Percentiles rank a stretch among this genome's conserved stretches.
Evolutionary conservation across 2,113 vertebrate genomes (phyloP).

Genomic region (Naja naja): DNA sequence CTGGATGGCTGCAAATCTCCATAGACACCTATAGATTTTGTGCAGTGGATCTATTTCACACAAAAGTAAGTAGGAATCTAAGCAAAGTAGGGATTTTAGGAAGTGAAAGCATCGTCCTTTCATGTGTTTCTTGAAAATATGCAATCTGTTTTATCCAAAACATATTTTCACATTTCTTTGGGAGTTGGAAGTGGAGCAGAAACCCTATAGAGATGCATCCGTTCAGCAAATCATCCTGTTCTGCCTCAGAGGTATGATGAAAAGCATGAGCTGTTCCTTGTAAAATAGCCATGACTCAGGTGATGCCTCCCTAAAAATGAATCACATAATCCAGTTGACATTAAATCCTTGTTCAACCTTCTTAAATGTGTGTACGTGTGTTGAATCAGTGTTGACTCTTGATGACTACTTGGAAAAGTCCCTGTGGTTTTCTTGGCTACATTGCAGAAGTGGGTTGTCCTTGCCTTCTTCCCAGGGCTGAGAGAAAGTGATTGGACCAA

Average conservation of each 20-base stretch:
- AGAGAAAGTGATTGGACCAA: neutral
- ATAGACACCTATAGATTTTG: neutral
- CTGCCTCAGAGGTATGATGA: neutral
- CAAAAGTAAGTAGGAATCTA: neutral
- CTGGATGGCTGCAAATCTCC: no score
- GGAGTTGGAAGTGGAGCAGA: neutral
- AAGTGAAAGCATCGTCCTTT: neutral
- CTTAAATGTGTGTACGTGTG: neutral
- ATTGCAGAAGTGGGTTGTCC: neutral
- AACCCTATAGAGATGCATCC: neutral
- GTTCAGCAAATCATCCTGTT: neutral
- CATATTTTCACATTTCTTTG: neutral
- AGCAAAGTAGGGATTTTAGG: neutral
- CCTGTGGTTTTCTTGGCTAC: neutral
- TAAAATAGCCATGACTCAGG: neutral
- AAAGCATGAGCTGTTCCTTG: neutral
- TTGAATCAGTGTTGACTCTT: neutral
- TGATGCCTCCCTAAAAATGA: neutral
- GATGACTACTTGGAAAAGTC: neutral
- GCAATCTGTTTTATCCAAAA: neutral
- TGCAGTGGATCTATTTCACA: neutral
- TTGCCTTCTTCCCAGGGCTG: neutral
- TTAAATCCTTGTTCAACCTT: neutral
- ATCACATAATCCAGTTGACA: neutral
- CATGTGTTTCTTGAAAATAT: neutral